phyloP scores from a whole-genome alignment of 2,797 vertebrate genomes.

The Neosalanx taihuensis region DNA sequence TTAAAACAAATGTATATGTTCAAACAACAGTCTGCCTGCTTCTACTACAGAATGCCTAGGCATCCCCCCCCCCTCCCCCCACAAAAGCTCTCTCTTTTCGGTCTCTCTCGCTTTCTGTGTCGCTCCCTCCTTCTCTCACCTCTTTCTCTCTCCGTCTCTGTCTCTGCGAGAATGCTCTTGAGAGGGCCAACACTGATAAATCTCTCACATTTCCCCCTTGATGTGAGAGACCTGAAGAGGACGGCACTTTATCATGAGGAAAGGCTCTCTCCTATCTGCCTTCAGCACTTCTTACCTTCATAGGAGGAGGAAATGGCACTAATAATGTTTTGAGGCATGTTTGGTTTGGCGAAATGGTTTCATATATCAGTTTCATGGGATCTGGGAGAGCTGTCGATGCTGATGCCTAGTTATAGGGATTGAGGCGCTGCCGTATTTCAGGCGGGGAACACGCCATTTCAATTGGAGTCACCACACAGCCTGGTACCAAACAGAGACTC shows the following conservation, averaged over 20 bases:
- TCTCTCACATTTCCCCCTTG: constrained; percentile 71
- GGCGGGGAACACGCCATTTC: neutral
- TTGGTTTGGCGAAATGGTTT: constrained; percentile 79
- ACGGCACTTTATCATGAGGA: constrained; percentile 76
- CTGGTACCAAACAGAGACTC: neutral
- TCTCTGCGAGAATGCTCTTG: constrained; percentile 50
- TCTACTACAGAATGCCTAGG: too few relatives aligned
- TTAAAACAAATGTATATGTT: too few relatives aligned
- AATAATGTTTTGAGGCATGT: constrained; percentile 82
- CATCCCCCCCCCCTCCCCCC: neutral
- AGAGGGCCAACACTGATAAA: constrained; percentile 72
- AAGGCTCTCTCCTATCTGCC: constrained; percentile 69
- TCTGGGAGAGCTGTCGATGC: constrained; percentile 53
- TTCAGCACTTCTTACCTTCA: constrained; percentile 74
- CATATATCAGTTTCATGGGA: constrained; percentile 79
- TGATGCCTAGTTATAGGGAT: constrained; percentile 51
- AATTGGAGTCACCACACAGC: neutral
- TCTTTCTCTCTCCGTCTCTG: constrained; percentile 9
- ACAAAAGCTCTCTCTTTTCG: too few relatives aligned
- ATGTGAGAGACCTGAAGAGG: constrained; percentile 72
- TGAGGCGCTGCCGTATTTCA: too few relatives aligned
- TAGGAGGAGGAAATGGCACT: constrained; percentile 75
- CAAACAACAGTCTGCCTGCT: too few relatives aligned
- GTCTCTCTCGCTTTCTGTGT: neutral
- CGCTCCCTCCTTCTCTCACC: constrained; percentile 42